Evolutionary conservation across 2,113 vertebrate species (phyloP).

Genomic region (Tympanuchus pallidicinctus): DNA sequence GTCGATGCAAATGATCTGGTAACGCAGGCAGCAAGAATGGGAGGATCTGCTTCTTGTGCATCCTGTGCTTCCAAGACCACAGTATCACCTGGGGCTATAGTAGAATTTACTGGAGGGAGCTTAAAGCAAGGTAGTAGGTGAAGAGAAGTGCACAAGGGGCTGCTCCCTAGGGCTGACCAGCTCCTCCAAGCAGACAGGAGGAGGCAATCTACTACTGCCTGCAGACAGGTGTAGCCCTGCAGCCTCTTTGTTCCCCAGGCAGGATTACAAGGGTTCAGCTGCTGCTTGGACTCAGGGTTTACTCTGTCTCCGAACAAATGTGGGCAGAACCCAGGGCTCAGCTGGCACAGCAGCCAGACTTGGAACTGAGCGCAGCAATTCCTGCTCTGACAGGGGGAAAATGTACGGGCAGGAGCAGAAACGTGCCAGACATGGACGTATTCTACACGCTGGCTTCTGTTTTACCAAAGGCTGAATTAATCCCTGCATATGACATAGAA

Average conservation of each 20-base stretch:
- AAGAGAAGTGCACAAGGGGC: accelerated
- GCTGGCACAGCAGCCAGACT: background rate
- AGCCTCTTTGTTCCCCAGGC: constrained; percentile 25
- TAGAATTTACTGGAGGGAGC: background rate
- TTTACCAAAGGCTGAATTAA: constrained; percentile 63
- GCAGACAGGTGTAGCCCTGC: background rate
- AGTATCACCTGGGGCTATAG: background rate
- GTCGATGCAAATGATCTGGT: background rate
- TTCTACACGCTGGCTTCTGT: constrained; percentile 33
- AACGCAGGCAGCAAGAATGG: background rate
- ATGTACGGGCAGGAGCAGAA: background rate
- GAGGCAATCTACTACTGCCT: background rate
- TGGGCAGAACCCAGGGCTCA: background rate
- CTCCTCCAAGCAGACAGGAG: background rate
- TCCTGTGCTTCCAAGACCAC: background rate
- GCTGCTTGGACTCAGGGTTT: background rate
- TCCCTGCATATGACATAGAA: constrained; percentile 35
- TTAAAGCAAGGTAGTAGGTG: background rate
- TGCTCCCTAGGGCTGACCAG: background rate
- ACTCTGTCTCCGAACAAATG: accelerated
- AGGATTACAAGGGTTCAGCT: background rate
- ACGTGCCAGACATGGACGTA: background rate
- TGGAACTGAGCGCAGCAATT: accelerated
- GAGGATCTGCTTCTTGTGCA: background rate
- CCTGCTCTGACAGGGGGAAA: background rate